These are phyloP conservation scores for Sebastes flavidus DNA, from an alignment of 2,797 vertebrate species.

Conservation along the genomic window DNA sequence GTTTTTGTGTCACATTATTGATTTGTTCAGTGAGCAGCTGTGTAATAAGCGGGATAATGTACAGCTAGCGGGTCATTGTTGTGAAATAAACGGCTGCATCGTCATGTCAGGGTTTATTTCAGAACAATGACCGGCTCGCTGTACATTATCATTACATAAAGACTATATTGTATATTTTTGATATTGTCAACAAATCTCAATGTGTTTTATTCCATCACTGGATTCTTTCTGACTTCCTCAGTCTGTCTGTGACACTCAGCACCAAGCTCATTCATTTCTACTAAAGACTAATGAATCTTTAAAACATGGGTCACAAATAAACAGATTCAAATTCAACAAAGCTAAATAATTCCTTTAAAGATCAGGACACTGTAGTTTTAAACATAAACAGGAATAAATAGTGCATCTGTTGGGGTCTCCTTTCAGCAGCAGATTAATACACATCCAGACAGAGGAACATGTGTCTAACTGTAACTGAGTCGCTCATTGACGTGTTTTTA, in stretches of 20 bases:
- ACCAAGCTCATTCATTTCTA: neutral
- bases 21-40: no score
- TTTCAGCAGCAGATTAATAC: neutral
- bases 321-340: neutral
- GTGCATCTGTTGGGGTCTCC: neutral
- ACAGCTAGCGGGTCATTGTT: no score
- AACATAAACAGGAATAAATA: neutral
- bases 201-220: neutral
- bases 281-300: neutral
- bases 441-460: neutral
- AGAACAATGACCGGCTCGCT: no score
- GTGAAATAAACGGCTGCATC: no score
- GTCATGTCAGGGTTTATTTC: no score
- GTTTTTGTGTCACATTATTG: no score
- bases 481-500: constrained; percentile 2
- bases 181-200: constrained; percentile 8
- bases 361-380: neutral
- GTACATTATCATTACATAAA: no score
- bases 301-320: neutral
- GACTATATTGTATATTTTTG: neutral
- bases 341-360: neutral
- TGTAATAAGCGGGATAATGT: no score
- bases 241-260: neutral
- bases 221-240: neutral
- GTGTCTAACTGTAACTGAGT: neutral